phyloP scores from a whole-genome alignment of 2,797 vertebrate species.

The Iguana delicatissima region DNA sequence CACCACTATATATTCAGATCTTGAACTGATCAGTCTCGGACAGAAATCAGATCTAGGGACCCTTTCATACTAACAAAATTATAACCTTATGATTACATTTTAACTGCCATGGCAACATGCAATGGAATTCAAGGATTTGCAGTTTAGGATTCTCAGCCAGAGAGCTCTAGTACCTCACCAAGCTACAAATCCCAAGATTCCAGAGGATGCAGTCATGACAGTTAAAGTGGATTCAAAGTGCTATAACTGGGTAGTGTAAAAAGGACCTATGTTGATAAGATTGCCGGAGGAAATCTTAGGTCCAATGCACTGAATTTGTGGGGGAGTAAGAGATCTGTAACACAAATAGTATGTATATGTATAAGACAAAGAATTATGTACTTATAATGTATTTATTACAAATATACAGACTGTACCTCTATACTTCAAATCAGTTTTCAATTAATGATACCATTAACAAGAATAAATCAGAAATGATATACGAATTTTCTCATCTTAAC shows the following conservation, averaged over 20 bases:
- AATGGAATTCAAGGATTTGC: too few relatives aligned
- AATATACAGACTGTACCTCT: neutral
- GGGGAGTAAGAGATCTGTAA: neutral
- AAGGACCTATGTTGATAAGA: neutral
- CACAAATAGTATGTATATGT: neutral
- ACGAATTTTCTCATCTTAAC: neutral
- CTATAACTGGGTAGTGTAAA: neutral
- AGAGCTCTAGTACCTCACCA: too few relatives aligned
- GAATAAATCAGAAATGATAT: neutral
- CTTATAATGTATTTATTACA: neutral
- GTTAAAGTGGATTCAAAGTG: too few relatives aligned
- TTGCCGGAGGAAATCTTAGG: neutral
- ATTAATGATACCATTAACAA: neutral
- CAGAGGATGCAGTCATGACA: too few relatives aligned
- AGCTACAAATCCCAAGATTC: too few relatives aligned
- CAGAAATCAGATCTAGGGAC: neutral
- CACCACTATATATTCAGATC: neutral
- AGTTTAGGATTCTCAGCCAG: too few relatives aligned
- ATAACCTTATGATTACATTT: too few relatives aligned
- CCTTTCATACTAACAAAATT: too few relatives aligned
- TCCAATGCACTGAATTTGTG: neutral
- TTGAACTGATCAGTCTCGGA: neutral
- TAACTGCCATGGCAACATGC: too few relatives aligned
- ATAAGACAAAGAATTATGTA: neutral
- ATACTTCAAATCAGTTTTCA: conserved; percentile 12